Base-by-base conservation (phyloP, 2,113 vertebrate genomes). In the Albula goreensis region DNA sequence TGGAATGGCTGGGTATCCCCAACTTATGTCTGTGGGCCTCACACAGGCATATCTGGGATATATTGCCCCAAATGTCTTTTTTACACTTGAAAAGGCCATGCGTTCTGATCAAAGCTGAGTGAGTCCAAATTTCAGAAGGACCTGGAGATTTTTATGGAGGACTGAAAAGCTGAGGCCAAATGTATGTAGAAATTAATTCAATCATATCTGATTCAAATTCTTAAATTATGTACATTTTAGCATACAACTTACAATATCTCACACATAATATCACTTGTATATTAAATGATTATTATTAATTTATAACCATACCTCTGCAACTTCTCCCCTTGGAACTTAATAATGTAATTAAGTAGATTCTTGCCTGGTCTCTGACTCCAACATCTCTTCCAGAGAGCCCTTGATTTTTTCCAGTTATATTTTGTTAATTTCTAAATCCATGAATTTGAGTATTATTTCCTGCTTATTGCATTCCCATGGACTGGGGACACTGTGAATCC, bases 121-220 rank as follows among this genome's bases (percentile, higher is more conserved):
- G 22, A 31, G 70, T 10, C 31, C 7, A 9, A 25, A 31, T 31
- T 74, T 74, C 22, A 74, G 70, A 31, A n/a, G 11, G 22, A 22
- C n/a, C 70, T 25, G 22, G n/a, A 74, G 70, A 9, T 31, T 31
- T 74, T 74, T 74, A 1, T 74, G 70, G 22, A n/a, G 70, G n/a
- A 22, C 31, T 74, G 10, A n/a, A 2, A 9, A 74, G 63, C 4
- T 70, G 22, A 22, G n/a, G 70, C 70, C n/a, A 31, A 70, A 25
- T 74, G 70, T n/a, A 17, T 74, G 70, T 74, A 31, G 5, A 66
- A 7, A 66, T 5, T 5, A 66, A 66, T 22, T n/a, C 89, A 89
- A 91, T 93, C 92, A 92, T 93, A 90, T 80, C 90, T 93, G 93
- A 94, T 93, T 95, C 93, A 93, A 89, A 85, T 96, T 96, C 95